Evolutionary conservation across 1,140 invertebrate species (phyloP), one percentile per base, ranked within the genome.

Genomic region (Thaumatotibia leucotreta): DNA sequence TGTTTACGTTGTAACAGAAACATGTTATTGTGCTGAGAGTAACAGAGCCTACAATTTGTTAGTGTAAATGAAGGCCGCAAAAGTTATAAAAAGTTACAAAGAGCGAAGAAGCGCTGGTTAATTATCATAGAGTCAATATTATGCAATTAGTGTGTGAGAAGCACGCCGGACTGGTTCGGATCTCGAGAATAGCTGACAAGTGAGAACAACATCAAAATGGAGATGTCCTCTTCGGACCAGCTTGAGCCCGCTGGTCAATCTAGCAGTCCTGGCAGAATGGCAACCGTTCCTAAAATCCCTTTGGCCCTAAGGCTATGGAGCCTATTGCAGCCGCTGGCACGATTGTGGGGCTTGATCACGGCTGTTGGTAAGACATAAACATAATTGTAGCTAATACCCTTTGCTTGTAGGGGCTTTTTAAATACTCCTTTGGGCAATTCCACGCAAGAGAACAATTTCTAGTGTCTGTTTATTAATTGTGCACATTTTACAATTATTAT

Each of bases 261-360:
- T 1, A 66, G 49, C 31, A 72, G 66, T 64, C 69, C 75, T 50
- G 33, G 73, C 17, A 75, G 74, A 54, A 80, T 76, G 64, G 63
- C 35, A 1, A 49, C 75, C 62, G 63, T 74, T 22, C 82, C 79
- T 1, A 81, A 82, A 35, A 84, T 86, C 68, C 81, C 88, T 0
- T 27, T 87, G 22, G 85, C 83, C 33, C 67, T 78, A 2, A 77
- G 74, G 61, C 68, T 89, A 58, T 90, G 88, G 88, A 86, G 86
- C 52, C 73, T 88, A 45, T 66, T 90, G 64, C 88, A 90, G 54
- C 88, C 88, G 0, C 63, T 89, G 6, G 85, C 88, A 1, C 80
- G 88, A 65, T 64, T 90, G 65, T 90, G 86, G 88, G 86, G 88
- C 4, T 72, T 90, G 11, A 73, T 88, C 24, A 89, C 86, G 4